Evolutionary conservation across 2,888 invertebrate genomes (phyloP), one percentile per base, ranked within the genome.

Genomic region (Conistra vaccinii): DNA sequence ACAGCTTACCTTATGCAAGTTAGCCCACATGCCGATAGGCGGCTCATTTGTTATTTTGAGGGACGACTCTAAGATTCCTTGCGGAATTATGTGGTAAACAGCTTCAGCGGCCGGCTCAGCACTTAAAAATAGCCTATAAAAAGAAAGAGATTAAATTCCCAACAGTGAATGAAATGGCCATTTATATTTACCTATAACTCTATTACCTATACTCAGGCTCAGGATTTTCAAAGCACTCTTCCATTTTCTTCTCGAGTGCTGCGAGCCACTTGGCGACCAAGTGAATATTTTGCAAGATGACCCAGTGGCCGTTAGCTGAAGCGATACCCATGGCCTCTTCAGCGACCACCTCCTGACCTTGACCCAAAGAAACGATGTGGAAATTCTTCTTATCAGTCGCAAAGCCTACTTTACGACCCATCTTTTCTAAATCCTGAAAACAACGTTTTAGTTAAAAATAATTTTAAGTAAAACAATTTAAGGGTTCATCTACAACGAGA

Each of bases 21-120:
- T 99, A 2, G 99, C 99, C 95, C 98, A 97, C 98, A 99, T 99
- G 48, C 99, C 99, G 14, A 98, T 98, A 0, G 99, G 99, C 0
- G 99, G 99, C 93, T 99, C 99, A 89, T 99, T 99, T 3, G 99
- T 99, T 76, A 99, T 99, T 96, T 99, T 99, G 90, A 99, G 99
- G 1, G 99, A 98, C 0, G 99, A 98, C 92, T 99, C 99, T 48
- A 99, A 94, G 88, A 99, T 98, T 32, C 99, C 99, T 96, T 99
- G 98, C 0, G 97, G 97, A 62, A 98, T 96, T n/a, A 97, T 97
- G 87, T 97, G 97, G 86, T 96, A 97, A 1, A 93, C 93, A 0
- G 98, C 97, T 90, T 97, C 97, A 0, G 97, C 94, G 0, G 98
- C 98, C 0, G 99, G 98, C 91, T 99, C 99, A 5, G 99, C 99